Conservation (phyloP, 2,797 vertebrate genomes). For the Macropus fuliginosus region DNA sequence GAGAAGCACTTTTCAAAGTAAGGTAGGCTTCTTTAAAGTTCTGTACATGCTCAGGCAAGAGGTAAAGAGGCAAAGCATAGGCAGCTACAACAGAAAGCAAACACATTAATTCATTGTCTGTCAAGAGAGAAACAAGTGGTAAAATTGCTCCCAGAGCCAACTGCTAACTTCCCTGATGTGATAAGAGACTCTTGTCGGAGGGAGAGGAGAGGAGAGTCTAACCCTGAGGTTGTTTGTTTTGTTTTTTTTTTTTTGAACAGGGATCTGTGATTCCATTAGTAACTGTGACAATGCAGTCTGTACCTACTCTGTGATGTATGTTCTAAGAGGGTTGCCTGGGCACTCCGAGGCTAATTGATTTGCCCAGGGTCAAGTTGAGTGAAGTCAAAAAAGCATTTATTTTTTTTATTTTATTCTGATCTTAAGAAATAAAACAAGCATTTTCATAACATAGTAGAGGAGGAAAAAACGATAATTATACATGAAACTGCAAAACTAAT, state of each 20-base stretch:
- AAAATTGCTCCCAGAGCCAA: slow-evolving; percentile 17
- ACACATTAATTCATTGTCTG: background rate
- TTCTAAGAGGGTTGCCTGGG: background rate
- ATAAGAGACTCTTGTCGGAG: slow-evolving; percentile 43
- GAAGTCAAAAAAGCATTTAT: background rate
- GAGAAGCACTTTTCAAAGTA: slow-evolving; percentile 72
- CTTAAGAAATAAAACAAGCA: background rate
- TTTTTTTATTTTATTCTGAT: background rate
- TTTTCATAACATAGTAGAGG: background rate
- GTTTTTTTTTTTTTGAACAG: background rate
- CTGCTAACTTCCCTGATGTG: slow-evolving; percentile 7
- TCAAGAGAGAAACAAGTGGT: slow-evolving; percentile 60
- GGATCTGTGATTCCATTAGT: background rate
- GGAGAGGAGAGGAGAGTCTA: slow-evolving; percentile 30
- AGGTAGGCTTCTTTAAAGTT: slow-evolving; percentile 71
- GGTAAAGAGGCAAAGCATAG: slow-evolving; percentile 46
- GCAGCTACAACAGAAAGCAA: slow-evolving; percentile 62
- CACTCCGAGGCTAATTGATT: background rate
- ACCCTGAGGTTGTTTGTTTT: background rate
- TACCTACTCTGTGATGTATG: background rate
- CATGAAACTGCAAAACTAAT: background rate
- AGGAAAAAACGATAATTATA: background rate
- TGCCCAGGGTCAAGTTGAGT: background rate
- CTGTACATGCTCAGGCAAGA: slow-evolving; percentile 80
- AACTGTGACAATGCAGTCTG: background rate